Base-by-base conservation (phyloP, 1,140 invertebrate species). In the Chionoecetes opilio region DNA sequence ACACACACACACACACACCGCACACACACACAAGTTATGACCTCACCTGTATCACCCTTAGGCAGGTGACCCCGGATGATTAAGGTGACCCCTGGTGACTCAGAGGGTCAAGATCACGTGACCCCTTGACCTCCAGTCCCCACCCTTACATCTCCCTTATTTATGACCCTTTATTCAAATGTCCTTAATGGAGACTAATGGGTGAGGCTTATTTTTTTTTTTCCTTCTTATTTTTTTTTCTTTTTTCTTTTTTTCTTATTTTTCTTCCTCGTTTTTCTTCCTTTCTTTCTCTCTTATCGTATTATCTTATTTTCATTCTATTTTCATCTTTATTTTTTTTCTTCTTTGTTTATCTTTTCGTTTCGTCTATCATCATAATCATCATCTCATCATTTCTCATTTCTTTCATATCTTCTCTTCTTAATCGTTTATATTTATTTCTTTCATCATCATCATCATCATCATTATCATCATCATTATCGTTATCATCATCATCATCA, bases 401-500 rank as follows among this genome's bases (percentile, higher is more conserved):
- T 84, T 84, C 26, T 84, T 84, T 29, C n/a, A 29, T 29, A n/a
- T n/a, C n/a, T n/a, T n/a, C n/a, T 84, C n/a, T 6, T 84, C n/a
- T 29, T 84, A 3, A 8, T 31, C 6, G 17, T 31, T 87, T 21
- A 31, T 34, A 3, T 0, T 17, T 21, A 3, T 5, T 31, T 87
- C 31, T 17, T n/a, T 75, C 63, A n/a, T 75, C 63, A 75, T 75
- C 63, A 75, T 75, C 63, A 75, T 75, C 63, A 75, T 75, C 63
- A 75, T 75, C 63, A 75, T 75, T n/a, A n/a, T 75, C 63, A 75
- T 75, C 63, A 75, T 14, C 63, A 75, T 75, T n/a, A 75, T 75
- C 63, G n/a, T 14, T 75, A 75, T 75, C 11, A 75, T n/a, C 63
- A 75, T n/a, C 63, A 75, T 11, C n/a, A 75, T n/a, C n/a, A 14